Evolutionary conservation across 1,140 invertebrate species (phyloP).

Genomic region (Zaprionus nigranus): DNA sequence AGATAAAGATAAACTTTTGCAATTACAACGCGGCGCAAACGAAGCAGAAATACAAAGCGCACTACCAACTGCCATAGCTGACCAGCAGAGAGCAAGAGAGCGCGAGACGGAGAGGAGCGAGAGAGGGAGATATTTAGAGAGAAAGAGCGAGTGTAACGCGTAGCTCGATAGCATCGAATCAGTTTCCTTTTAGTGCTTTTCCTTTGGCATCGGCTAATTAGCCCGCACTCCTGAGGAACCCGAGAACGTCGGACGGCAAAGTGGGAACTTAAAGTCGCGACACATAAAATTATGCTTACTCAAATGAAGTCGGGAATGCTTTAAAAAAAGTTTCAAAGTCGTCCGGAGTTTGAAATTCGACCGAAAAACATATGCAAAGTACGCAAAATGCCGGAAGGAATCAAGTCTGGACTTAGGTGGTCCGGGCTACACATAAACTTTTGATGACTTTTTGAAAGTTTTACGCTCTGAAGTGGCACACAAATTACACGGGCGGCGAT

Average conservation of each 20-base stretch:
- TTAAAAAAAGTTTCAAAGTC: slow-evolving; percentile 52
- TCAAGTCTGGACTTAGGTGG: slow-evolving; percentile 56
- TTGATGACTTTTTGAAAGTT: slow-evolving; percentile 81
- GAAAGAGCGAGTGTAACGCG: slow-evolving; percentile 22
- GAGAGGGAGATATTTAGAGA: slow-evolving; percentile 1
- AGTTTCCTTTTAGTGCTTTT: slow-evolving; percentile 69
- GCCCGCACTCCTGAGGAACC: slow-evolving; percentile 31
- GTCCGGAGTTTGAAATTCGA: slow-evolving; percentile 42
- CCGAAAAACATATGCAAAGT: slow-evolving; percentile 58
- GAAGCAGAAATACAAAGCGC: slow-evolving; percentile 66
- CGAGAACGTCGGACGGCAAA: background rate
- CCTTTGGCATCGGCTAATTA: slow-evolving; percentile 66
- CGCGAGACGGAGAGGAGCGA: background rate
- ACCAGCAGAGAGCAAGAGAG: slow-evolving; percentile 18
- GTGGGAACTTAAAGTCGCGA: slow-evolving; percentile 57
- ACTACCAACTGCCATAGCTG: slow-evolving; percentile 20
- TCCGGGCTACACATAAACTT: slow-evolving; percentile 63
- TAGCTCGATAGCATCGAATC: slow-evolving; percentile 78
- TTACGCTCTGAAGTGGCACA: slow-evolving; percentile 63
- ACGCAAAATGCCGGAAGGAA: slow-evolving; percentile 33
- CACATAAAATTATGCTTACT: slow-evolving; percentile 50
- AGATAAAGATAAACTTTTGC: slow-evolving; percentile 83
- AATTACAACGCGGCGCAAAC: slow-evolving; percentile 73
- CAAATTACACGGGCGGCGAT: slow-evolving; percentile 61
- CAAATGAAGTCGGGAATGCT: slow-evolving; percentile 54